phyloP scores from a whole-genome alignment of 2,113 vertebrate genomes.

The Origma solitaria region DNA sequence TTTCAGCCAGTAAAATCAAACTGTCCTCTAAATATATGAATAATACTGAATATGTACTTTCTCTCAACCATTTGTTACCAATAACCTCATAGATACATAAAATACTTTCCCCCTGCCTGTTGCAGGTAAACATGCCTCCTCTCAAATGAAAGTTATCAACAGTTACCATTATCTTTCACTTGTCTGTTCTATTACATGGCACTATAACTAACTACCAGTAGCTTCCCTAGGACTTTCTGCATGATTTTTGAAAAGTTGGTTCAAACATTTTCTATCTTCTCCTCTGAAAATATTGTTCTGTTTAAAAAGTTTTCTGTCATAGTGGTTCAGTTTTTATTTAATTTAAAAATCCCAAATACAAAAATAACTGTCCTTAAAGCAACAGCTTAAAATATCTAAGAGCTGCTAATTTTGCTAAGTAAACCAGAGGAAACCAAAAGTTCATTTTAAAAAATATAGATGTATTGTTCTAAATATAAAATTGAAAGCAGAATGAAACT shows the following conservation, averaged over 20 bases:
- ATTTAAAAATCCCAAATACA: conserved; percentile 49
- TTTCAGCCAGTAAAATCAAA: conserved; percentile 72
- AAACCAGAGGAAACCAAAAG: conserved; percentile 20
- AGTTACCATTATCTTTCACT: not conserved
- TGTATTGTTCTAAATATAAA: conserved; percentile 58
- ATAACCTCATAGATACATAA: not conserved
- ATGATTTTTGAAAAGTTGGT: not conserved
- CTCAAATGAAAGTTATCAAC: not conserved
- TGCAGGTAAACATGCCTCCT: not conserved
- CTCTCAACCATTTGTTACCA: conserved; percentile 25
- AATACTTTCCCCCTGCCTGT: not conserved
- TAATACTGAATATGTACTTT: conserved; percentile 70
- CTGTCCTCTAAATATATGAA: conserved; percentile 45
- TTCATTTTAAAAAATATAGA: conserved; percentile 12
- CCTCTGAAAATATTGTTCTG: conserved; percentile 29
- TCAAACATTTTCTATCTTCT: not conserved
- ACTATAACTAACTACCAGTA: not conserved
- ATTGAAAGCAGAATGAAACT: conserved; percentile 40
- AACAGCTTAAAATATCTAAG: conserved; percentile 39
- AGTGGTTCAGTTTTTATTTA: not conserved
- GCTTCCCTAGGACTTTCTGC: not conserved
- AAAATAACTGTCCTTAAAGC: conserved; percentile 60
- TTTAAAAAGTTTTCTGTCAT: conserved; percentile 13
- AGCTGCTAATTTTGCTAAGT: conserved; percentile 28
- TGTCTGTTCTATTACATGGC: not conserved